Conservation (phyloP, 1,140 invertebrate species). For the Cylas formicarius region DNA sequence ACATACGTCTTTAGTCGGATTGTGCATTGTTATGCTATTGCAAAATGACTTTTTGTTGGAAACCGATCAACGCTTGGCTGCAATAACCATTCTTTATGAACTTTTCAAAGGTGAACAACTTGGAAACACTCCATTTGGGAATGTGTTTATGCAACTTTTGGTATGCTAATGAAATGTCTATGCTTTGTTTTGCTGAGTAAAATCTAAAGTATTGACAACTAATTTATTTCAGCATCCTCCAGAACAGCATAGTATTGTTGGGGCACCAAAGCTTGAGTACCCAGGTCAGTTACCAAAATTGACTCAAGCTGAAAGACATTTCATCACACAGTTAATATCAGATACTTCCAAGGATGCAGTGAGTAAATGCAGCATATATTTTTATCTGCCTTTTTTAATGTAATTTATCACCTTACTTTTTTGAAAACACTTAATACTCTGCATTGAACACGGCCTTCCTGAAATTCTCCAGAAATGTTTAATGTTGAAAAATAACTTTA, state of each 20-base stretch:
- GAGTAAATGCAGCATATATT: conserved; percentile 25
- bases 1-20: conserved; percentile 47
- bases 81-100: conserved; percentile 61
- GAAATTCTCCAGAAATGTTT: too few species aligned
- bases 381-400: too few species aligned
- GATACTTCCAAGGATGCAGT: conserved; percentile 53
- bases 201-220: too few species aligned
- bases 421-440: conserved; percentile 28
- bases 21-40: conserved; percentile 57
- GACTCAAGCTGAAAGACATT: conserved; percentile 50
- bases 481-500: too few species aligned
- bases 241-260: conserved; percentile 48
- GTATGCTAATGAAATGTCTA: conserved; percentile 38
- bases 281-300: conserved; percentile 53
- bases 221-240: conserved; percentile 46
- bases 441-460: too few species aligned
- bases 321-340: conserved; percentile 53
- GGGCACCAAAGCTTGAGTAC: conserved; percentile 47
- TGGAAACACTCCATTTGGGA: conserved; percentile 62
- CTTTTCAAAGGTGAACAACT: conserved; percentile 61
- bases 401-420: too few species aligned
- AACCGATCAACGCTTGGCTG: conserved; percentile 58
- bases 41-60: conserved; percentile 66
- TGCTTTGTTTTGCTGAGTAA: conserved; percentile 8
- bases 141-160: conserved; percentile 58